phyloP scores from a whole-genome alignment of 2,797 vertebrate genomes.

The Arrhamphus sclerolepis region DNA sequence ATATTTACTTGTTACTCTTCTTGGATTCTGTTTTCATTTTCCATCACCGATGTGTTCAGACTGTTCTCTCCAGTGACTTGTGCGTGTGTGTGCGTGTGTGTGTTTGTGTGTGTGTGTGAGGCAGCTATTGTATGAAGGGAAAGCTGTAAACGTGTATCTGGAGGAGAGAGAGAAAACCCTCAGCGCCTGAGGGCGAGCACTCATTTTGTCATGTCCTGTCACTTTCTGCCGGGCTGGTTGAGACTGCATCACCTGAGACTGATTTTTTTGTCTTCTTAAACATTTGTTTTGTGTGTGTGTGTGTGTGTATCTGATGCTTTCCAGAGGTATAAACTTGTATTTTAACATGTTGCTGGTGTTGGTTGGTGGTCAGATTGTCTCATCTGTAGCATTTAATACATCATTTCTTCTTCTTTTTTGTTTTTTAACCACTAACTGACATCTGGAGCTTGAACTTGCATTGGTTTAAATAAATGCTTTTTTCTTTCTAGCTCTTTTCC shows the following conservation, averaged over 20 bases:
- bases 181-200: conserved; percentile 6
- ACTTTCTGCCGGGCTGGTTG: neutral
- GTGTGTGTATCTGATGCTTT: too few relatives aligned
- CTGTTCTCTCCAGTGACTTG: neutral
- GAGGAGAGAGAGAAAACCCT: too few relatives aligned
- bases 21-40: conserved; percentile 1
- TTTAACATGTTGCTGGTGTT: too few relatives aligned
- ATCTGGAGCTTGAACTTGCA: too few relatives aligned
- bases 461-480: too few relatives aligned
- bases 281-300: too few relatives aligned
- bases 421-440: too few relatives aligned
- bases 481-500: too few relatives aligned
- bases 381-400: too few relatives aligned
- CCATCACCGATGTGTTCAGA: conserved; percentile 17
- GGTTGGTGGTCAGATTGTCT: too few relatives aligned
- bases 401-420: too few relatives aligned
- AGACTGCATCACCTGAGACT: neutral
- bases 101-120: neutral
- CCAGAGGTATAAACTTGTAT: too few relatives aligned
- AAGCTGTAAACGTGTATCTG: neutral
- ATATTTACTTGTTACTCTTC: conserved; percentile 21
- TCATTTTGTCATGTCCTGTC: neutral
- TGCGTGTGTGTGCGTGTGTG: neutral
- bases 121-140: neutral
- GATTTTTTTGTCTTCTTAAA: neutral